phyloP scores from a whole-genome alignment of 2,888 invertebrate species.

The Orgyia antiqua region DNA sequence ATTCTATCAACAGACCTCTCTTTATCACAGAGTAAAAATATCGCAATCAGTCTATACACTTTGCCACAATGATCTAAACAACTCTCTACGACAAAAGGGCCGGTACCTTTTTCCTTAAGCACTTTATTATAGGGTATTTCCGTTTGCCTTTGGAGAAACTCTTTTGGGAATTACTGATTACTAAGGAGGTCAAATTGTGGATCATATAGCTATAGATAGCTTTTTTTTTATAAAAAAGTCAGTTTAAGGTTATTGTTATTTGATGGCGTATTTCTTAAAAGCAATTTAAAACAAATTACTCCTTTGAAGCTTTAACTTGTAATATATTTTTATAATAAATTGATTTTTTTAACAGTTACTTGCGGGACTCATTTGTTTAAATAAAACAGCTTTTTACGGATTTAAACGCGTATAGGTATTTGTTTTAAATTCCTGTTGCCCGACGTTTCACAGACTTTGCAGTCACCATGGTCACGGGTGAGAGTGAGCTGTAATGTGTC shows the following conservation, averaged over 20 bases:
- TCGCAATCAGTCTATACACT: slow-evolving; percentile 1
- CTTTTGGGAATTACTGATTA: slow-evolving; percentile 9
- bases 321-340: too few species aligned
- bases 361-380: too few species aligned
- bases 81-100: slow-evolving; percentile 4
- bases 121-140: slow-evolving; percentile 9
- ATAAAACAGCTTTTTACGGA: too few species aligned
- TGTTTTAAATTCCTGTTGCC: too few species aligned
- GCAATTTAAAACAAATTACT: too few species aligned
- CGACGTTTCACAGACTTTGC: too few species aligned
- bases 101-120: slow-evolving; percentile 10
- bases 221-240: not conserved
- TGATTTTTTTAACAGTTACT: too few species aligned
- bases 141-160: slow-evolving; percentile 5
- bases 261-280: not conserved
- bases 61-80: slow-evolving; percentile 8
- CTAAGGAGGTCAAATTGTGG: slow-evolving; percentile 2
- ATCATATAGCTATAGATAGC: slow-evolving; percentile 2
- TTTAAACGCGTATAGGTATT: too few species aligned
- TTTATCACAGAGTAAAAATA: slow-evolving; percentile 1
- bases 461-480: too few species aligned
- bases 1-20: slow-evolving; percentile 1
- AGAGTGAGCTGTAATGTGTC: too few species aligned
- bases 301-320: too few species aligned
- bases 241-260: not conserved